Percentiles rank a stretch among this genome's conserved stretches.
These are phyloP conservation scores for Lycia hirtaria DNA, from an alignment of 2,888 invertebrate genomes.

Conservation along the genomic window DNA sequence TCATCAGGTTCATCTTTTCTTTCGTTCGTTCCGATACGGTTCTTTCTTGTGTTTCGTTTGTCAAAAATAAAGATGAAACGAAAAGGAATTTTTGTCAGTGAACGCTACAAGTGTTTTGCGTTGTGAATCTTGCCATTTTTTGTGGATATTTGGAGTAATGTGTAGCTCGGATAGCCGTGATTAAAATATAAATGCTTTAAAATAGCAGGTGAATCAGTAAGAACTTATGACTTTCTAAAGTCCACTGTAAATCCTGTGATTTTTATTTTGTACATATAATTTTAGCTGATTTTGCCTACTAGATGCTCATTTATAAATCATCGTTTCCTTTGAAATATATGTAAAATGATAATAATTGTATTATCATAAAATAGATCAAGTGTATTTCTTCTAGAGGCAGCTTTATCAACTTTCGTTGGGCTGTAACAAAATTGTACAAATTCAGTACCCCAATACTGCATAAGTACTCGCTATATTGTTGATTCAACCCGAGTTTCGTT, in stretches of 20 bases:
- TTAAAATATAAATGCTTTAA: slow-evolving; percentile 3
- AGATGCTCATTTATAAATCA: not conserved
- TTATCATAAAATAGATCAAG: slow-evolving; percentile 2
- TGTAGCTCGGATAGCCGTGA: not conserved
- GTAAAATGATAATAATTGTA: not conserved
- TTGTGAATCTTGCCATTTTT: slow-evolving; percentile 24
- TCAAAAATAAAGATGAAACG: slow-evolving; percentile 28
- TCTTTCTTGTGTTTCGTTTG: slow-evolving; percentile 17
- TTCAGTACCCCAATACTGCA: not conserved
- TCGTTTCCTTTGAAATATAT: not conserved
- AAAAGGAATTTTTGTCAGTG: slow-evolving; percentile 22
- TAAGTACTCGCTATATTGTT: slow-evolving; percentile 32
- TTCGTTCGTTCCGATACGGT: slow-evolving; percentile 6
- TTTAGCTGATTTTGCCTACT: slow-evolving; percentile 9
- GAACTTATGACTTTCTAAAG: slow-evolving; percentile 32
- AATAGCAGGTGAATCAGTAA: slow-evolving; percentile 17
- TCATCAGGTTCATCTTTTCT: too few relatives aligned
- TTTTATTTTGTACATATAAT: too few relatives aligned
- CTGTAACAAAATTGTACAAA: not conserved
- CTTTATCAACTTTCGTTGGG: not conserved
- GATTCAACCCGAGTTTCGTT: slow-evolving; percentile 67
- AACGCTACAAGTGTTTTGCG: slow-evolving; percentile 31
- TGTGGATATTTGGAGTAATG: slow-evolving; percentile 17
- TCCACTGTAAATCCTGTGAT: slow-evolving; percentile 23
- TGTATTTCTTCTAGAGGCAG: not conserved